These are phyloP conservation scores for Scaptomyza pallida DNA, from an alignment of 1,140 invertebrate genomes.

Conservation along the genomic window DNA sequence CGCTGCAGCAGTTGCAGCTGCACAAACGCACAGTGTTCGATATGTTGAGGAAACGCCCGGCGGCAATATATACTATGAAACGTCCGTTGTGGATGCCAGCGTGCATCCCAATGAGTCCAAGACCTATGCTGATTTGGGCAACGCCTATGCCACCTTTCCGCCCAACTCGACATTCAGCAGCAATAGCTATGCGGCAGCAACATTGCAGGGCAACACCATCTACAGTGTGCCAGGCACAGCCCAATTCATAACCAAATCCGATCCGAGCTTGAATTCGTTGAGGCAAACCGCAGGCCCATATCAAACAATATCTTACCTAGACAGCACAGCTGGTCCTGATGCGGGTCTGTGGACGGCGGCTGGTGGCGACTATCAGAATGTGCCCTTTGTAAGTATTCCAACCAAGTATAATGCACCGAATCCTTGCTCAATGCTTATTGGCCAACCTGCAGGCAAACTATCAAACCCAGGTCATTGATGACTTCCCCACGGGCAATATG, in stretches of 20 bases:
- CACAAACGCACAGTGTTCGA: slow-evolving; percentile 50
- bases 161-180: slow-evolving; percentile 58
- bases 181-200: slow-evolving; percentile 60
- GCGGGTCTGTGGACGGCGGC: slow-evolving; percentile 52
- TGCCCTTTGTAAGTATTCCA: slow-evolving; percentile 66
- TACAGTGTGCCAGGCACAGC: slow-evolving; percentile 63
- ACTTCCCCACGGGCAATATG: slow-evolving; percentile 63
- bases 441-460: slow-evolving; percentile 55
- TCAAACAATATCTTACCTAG: slow-evolving; percentile 58
- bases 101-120: slow-evolving; percentile 71
- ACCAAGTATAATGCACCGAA: neutral
- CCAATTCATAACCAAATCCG: slow-evolving; percentile 69
- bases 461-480: slow-evolving; percentile 77
- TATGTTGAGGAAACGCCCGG: slow-evolving; percentile 58
- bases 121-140: slow-evolving; percentile 79
- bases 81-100: slow-evolving; percentile 56
- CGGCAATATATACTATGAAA: slow-evolving; percentile 67
- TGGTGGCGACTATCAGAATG: slow-evolving; percentile 57
- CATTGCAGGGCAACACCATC: slow-evolving; percentile 65
- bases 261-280: slow-evolving; percentile 62
- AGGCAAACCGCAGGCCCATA: slow-evolving; percentile 58
- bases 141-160: slow-evolving; percentile 60
- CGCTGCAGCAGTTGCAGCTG: slow-evolving; percentile 30
- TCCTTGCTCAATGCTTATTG: slow-evolving; percentile 6
- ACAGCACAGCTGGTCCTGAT: slow-evolving; percentile 47